A percentile compares a stretch with the other conserved stretches of the same genome.
Conservation (phyloP, 2,888 invertebrate species). For the Taphrorychus bicolor region DNA sequence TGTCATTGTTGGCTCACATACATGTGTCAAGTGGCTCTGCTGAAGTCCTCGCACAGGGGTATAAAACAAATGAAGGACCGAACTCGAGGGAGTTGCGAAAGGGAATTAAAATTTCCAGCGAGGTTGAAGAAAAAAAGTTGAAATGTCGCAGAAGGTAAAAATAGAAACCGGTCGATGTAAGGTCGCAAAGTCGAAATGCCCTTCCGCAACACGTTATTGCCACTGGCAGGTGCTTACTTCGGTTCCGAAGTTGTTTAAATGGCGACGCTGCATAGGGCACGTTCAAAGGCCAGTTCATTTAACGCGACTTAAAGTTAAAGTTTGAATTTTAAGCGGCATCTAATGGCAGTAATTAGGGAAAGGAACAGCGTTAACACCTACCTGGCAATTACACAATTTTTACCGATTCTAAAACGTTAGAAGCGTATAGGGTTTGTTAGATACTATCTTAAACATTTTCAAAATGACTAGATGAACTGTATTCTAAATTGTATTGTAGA, state of each 20-base stretch:
- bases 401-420: too few species aligned
- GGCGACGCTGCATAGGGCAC: background rate
- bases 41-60: background rate
- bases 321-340: too few species aligned
- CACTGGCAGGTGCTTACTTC: slow-evolving; percentile 2
- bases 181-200: background rate
- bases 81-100: background rate
- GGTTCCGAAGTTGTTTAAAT: background rate
- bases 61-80: background rate
- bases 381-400: too few species aligned
- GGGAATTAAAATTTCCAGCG: background rate
- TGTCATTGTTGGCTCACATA: background rate
- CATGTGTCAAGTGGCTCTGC: background rate
- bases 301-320: too few species aligned
- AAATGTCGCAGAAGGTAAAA: background rate
- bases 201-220: background rate
- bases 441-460: too few species aligned
- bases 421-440: too few species aligned
- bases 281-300: too few species aligned
- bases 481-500: too few species aligned
- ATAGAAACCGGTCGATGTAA: background rate
- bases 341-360: too few species aligned
- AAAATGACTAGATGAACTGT: too few species aligned
- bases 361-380: too few species aligned
- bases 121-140: background rate